Conservation (phyloP, 1,140 invertebrate genomes). For the Drosophila melanica region DNA sequence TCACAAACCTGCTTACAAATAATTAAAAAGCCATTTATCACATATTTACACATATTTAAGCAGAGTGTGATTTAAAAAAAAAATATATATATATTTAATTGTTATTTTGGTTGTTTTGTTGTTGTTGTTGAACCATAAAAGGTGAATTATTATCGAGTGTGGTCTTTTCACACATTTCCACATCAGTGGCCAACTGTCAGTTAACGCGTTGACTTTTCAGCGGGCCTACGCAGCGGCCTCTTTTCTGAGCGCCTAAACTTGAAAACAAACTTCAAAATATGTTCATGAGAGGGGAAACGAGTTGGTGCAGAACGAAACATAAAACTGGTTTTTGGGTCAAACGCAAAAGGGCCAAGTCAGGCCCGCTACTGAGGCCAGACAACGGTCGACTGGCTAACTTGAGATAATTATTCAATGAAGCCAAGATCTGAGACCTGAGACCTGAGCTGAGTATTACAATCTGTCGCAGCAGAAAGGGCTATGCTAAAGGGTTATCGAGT, state of each 20-base stretch:
- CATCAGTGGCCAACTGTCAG: conserved; percentile 25
- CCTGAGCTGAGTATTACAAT: conserved; percentile 9
- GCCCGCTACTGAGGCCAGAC: conserved; percentile 36
- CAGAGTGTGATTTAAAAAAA: conserved; percentile 1
- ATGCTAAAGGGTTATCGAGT: conserved; percentile 50
- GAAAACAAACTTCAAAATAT: conserved; percentile 40
- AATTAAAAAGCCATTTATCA: conserved; percentile 72
- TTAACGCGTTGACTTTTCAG: conserved; percentile 20
- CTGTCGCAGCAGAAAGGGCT: conserved; percentile 36
- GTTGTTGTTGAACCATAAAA: conserved; percentile 17
- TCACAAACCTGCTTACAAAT: conserved; percentile 27
- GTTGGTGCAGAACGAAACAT: conserved; percentile 54
- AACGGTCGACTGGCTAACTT: conserved; percentile 68
- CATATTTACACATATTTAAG: conserved; percentile 2
- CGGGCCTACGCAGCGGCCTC: conserved; percentile 37
- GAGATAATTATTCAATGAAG: conserved; percentile 81
- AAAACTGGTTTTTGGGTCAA: conserved; percentile 79
- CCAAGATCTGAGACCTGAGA: conserved; percentile 41
- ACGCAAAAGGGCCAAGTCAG: conserved; percentile 53
- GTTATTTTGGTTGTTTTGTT: neutral
- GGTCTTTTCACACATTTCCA: conserved; percentile 67
- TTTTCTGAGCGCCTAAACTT: conserved; percentile 37
- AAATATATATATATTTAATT: too few relatives aligned
- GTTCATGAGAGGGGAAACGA: conserved; percentile 47
- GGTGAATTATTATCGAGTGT: conserved; percentile 21